Evolutionary conservation across 2,888 invertebrate genomes (phyloP), one percentile per base, ranked within the genome.

Genomic region (Belgica antarctica): DNA sequence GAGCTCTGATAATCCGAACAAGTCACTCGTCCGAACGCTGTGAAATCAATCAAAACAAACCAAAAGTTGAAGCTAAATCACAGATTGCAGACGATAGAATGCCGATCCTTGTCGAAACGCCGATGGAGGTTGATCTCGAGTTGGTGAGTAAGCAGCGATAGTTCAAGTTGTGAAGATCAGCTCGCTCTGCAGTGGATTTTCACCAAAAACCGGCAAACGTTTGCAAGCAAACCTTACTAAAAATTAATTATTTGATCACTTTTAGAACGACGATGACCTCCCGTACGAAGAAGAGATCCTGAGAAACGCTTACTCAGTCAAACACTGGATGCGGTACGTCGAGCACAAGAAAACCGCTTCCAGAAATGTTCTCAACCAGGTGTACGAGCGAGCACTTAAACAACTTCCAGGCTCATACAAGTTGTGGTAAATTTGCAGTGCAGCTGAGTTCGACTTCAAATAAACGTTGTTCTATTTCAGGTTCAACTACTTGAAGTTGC

Each of bases 201-300:
- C 34, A 47, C 12, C 7, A 52, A 52, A 52, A 5, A 22, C 22
- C 52, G 52, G 24, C 7, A 15, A 52, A 22, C 52, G 24, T 22
- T 52, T 52, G 2, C 4, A 19, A 24, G 5, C 24, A 19, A 22
- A 52, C 52, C 52, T 52, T 22, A 34, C 12, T 8, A 34, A 34
- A 34, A 8, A 8, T 34, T 34, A 8, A 34, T 15, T 80, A 80
- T 80, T 75, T 52, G 77, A 77, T 69, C 24, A 25, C 12, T 81
- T 83, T 66, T 77, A 92, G 90, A 88, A 86, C 73, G 96, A 96
- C 78, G 96, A 96, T 77, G 99, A 99, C 81, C 82, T 99, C 46
- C 94, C 97, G 0, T 99, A 96, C 78, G 99, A 99, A 80, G 99
- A 99, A 80, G 99, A 99, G 81, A 96, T 99, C 75, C 83, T 99